Evolutionary conservation across 2,797 vertebrate species (phyloP).

Genomic region (Buphagus erythrorhynchus): DNA sequence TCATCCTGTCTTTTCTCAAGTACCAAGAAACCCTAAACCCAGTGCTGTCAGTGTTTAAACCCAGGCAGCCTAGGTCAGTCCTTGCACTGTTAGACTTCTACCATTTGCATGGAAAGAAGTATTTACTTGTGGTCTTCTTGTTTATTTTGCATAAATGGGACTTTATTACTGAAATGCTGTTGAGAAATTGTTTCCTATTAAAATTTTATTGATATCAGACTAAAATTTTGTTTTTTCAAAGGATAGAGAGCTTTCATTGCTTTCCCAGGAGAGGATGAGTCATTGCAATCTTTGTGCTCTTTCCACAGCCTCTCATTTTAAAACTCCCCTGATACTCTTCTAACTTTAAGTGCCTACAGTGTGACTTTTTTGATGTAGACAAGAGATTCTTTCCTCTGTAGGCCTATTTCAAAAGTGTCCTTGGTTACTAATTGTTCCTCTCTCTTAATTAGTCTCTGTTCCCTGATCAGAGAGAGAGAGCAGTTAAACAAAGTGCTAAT

Average conservation of each 20-base stretch:
- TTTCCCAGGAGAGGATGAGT: conserved; percentile 3
- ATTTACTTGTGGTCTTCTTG: not conserved
- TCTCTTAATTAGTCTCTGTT: not conserved
- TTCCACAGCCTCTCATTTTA: not conserved
- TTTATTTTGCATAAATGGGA: not conserved
- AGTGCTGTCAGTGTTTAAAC: not conserved
- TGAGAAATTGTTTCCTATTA: not conserved
- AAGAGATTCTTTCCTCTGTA: not conserved
- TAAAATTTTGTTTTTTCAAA: not conserved
- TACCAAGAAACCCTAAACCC: not conserved
- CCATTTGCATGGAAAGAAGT: not conserved
- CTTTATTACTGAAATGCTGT: not conserved
- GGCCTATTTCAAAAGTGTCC: not conserved
- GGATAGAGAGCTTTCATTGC: not conserved
- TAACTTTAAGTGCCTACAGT: not conserved
- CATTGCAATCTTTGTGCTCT: not conserved
- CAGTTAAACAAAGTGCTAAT: not conserved
- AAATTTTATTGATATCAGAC: not conserved
- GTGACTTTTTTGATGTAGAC: not conserved
- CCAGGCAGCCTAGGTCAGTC: not conserved
- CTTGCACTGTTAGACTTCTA: not conserved
- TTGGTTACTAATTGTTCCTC: not conserved
- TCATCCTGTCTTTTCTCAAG: not conserved
- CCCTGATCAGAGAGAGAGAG: not conserved
- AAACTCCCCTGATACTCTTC: not conserved